These are phyloP conservation scores for Teleogryllus oceanicus DNA, from an alignment of 2,888 invertebrate species.

Conservation along the genomic window DNA sequence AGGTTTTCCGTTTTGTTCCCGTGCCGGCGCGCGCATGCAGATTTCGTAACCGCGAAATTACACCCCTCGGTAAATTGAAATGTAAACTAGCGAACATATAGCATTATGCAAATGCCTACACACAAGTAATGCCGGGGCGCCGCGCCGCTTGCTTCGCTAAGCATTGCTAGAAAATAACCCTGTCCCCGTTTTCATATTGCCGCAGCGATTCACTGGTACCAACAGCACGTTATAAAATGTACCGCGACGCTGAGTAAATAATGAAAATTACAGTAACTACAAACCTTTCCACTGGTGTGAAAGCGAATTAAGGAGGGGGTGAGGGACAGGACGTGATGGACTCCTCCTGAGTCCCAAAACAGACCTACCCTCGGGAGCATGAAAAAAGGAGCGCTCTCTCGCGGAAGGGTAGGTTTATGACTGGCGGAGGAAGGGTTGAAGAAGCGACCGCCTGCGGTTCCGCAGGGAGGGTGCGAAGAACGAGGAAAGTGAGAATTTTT, in stretches of 20 bases:
- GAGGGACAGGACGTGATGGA: neutral
- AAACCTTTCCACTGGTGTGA: neutral
- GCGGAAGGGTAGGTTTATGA: neutral
- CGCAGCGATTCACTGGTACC: neutral
- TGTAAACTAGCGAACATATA: slow-evolving; percentile 18
- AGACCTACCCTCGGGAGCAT: neutral
- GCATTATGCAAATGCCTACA: slow-evolving; percentile 18
- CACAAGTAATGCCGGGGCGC: neutral
- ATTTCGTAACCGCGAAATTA: slow-evolving; percentile 18
- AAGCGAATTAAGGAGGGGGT: neutral
- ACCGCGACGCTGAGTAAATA: neutral
- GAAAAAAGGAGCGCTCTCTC: neutral
- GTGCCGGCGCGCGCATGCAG: neutral
- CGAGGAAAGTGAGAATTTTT: neutral
- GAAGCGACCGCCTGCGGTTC: neutral
- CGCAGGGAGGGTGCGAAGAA: too few relatives aligned
- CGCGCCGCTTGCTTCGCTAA: neutral
- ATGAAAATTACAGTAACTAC: neutral
- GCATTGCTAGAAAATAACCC: slow-evolving; percentile 18
- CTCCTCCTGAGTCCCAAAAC: neutral
- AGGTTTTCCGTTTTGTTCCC: neutral
- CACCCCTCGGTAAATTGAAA: slow-evolving; percentile 18
- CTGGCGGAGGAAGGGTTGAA: neutral
- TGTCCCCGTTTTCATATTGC: slow-evolving; percentile 9
- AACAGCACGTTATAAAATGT: neutral